Evolutionary conservation across 2,113 vertebrate species (phyloP).

Genomic region (Maylandia zebra): DNA sequence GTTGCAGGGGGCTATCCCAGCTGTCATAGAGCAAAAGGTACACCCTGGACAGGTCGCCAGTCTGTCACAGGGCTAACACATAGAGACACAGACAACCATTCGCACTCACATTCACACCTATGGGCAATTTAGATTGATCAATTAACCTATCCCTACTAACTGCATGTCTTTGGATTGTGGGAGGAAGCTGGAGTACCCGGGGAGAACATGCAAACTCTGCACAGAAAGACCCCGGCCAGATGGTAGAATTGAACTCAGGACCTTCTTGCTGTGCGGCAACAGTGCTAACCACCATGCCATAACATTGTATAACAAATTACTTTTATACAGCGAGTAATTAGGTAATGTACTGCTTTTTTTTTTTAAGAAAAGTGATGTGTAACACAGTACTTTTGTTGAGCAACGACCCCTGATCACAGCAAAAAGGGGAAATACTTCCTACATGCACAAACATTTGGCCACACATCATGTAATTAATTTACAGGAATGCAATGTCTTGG

Average conservation of each 20-base stretch:
- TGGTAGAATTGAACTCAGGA: too few relatives aligned
- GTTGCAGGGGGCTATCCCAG: neutral
- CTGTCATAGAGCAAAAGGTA: neutral
- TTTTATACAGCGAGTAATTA: neutral
- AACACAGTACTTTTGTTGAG: neutral
- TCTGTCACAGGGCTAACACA: neutral
- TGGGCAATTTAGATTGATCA: neutral
- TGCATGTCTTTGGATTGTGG: neutral
- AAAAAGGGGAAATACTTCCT: neutral
- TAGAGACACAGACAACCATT: neutral
- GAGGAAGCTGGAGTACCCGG: neutral
- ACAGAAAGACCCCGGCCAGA: too few relatives aligned
- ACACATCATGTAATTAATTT: neutral
- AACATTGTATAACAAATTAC: neutral
- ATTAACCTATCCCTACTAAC: neutral
- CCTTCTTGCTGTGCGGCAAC: too few relatives aligned
- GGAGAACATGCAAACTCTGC: too few relatives aligned
- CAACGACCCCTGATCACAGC: neutral
- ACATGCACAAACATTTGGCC: neutral
- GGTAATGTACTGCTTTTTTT: neutral
- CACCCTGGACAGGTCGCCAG: neutral
- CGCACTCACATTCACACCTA: neutral
- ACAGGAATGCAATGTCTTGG: neutral
- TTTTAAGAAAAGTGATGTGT: neutral
- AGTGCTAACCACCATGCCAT: neutral